phyloP scores from a whole-genome alignment of 2,797 vertebrate genomes.

The Mastacembelus armatus region DNA sequence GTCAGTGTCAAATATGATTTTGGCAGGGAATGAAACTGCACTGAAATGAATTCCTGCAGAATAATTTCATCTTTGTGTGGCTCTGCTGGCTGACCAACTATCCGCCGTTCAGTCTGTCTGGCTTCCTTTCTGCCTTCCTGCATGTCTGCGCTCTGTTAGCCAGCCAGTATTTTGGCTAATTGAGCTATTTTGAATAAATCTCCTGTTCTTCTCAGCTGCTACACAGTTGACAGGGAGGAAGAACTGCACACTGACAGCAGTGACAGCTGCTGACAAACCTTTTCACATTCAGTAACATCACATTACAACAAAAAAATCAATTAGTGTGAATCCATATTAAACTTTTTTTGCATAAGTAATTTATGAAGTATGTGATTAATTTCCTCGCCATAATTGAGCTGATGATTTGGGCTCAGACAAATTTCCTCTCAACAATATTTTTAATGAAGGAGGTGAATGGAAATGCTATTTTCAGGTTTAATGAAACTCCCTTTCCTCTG shows the following conservation, averaged over 20 bases:
- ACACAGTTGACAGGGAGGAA: background rate
- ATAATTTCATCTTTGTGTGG: background rate
- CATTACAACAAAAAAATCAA: slow-evolving; percentile 8
- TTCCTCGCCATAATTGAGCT: slow-evolving; percentile 17
- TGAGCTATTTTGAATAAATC: slow-evolving; percentile 30
- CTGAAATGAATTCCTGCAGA: background rate
- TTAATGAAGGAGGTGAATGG: slow-evolving; percentile 47
- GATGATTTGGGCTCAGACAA: slow-evolving; percentile 31
- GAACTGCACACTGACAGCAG: background rate
- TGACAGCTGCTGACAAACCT: background rate
- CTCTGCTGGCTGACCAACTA: background rate
- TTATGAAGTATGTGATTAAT: slow-evolving; percentile 32
- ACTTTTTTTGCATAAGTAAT: slow-evolving; percentile 26
- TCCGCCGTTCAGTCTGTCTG: slow-evolving; percentile 7
- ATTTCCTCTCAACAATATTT: slow-evolving; percentile 49
- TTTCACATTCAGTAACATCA: background rate
- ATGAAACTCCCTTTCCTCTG: slow-evolving; percentile 24
- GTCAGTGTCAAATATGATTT: background rate
- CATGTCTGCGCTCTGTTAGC: slow-evolving; percentile 15
- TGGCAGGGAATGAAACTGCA: slow-evolving; percentile 6
- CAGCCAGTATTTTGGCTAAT: slow-evolving; percentile 27
- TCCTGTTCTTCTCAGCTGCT: slow-evolving; percentile 11
- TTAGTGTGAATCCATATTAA: slow-evolving; percentile 17
- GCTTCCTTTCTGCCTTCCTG: background rate
- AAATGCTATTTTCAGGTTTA: slow-evolving; percentile 63